These are phyloP conservation scores for Electrona antarctica DNA, from an alignment of 2,113 vertebrate species.

Conservation along the genomic window DNA sequence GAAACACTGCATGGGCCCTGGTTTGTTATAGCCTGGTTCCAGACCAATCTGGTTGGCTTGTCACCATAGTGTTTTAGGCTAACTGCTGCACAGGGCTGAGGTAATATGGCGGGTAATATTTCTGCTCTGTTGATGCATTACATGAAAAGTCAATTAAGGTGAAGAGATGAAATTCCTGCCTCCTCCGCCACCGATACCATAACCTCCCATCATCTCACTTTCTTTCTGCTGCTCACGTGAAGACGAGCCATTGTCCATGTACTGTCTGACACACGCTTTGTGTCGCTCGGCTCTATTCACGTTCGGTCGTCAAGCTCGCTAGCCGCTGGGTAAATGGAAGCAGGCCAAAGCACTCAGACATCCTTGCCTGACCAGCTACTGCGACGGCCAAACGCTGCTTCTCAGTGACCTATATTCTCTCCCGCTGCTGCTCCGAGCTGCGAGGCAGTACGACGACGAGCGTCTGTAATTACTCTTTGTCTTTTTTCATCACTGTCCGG, in stretches of 20 bases:
- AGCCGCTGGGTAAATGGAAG: background rate
- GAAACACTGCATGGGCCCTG: no score
- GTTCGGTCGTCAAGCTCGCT: no score
- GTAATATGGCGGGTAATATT: background rate
- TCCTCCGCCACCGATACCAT: background rate
- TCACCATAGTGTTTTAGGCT: no score
- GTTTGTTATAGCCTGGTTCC: no score
- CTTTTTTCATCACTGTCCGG: conserved; percentile 50
- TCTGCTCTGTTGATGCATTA: background rate
- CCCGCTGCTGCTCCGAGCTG: background rate
- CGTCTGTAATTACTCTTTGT: conserved; percentile 34
- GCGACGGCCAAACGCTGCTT: conserved; percentile 10
- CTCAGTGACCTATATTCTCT: conserved; percentile 17
- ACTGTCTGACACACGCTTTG: conserved; percentile 43
- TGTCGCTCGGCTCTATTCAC: conserved; percentile 15
- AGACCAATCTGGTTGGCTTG: no score
- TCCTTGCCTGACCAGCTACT: conserved; percentile 12
- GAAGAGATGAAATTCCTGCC: conserved; percentile 13
- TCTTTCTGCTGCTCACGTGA: background rate
- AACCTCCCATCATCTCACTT: no score
- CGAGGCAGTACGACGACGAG: background rate
- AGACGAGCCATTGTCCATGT: conserved; percentile 63
- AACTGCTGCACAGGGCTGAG: background rate
- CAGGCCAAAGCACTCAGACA: background rate
- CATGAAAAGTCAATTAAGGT: background rate